Evolutionary conservation across 2,797 vertebrate species (phyloP), one percentile per base, ranked within the genome.

Genomic region (Smutsia gigantea): DNA sequence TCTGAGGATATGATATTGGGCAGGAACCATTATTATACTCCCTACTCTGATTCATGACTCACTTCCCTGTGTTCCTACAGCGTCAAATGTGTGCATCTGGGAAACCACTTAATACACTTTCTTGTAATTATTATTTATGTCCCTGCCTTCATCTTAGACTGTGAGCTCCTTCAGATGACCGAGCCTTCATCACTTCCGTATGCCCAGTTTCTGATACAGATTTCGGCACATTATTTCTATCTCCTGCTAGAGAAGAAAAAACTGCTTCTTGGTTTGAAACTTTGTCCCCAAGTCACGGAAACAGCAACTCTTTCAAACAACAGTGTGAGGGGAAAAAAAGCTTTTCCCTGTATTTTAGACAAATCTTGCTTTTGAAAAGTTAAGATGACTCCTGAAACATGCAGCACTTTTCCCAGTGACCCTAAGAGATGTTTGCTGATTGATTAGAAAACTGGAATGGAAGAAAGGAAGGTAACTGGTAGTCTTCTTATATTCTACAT

Each of bases 221-320:
- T 57, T 27, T 13, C n/a, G 61, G 27, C 55, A 66, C 7, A 18
- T 81, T n/a, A 69, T 69, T 91, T 78, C 64, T 88, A 13, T 77
- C 66, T 93, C 23, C 10, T 51, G 49, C 59, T 53, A n/a, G 9
- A 59, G 86, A 27, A 55, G n/a, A 53, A 61, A 77, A 84, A 57
- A 37, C 2, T 25, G 42, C 78, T 71, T 42, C 31, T 83, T 83
- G 13, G 31, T 94, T 59, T 87, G 51, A 85, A 79, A 66, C 2
- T 23, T 7, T 92, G 37, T 77, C 68, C 71, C 34, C 79, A 66
- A 87, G 53, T 79, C n/a, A 57, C 27, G 64, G 51, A 78, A 57
- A 34, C 51, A 46, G 61, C 46, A 77, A 42, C 18, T 63, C 51
- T 88, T 81, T 93, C 13, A 82, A 57, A 59, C 27, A 81, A 27